Evolutionary conservation across 1,140 invertebrate genomes (phyloP).

Genomic region (Tetragnatha versicolor): DNA sequence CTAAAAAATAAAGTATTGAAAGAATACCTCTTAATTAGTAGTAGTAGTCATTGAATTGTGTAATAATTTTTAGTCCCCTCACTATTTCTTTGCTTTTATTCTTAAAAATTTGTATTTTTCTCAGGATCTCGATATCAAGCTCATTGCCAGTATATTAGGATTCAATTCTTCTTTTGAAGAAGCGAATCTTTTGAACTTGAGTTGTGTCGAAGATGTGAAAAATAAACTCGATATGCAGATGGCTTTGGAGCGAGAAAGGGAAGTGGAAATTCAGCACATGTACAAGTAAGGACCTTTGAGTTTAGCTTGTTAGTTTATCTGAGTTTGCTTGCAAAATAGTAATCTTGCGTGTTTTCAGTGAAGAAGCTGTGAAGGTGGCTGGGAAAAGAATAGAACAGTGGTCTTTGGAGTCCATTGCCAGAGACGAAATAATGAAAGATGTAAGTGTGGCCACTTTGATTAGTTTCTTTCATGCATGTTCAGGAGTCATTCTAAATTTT

Average conservation of each 20-base stretch:
- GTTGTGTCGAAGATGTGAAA: neutral
- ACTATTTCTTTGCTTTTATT: too few species aligned
- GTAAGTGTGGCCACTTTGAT: too few species aligned
- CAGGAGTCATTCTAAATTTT: too few species aligned
- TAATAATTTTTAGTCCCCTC: too few species aligned
- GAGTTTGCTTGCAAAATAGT: neutral
- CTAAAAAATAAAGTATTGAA: too few species aligned
- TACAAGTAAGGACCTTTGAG: slow-evolving; percentile 15
- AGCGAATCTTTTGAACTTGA: slow-evolving; percentile 21
- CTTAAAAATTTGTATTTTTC: neutral
- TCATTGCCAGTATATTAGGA: neutral
- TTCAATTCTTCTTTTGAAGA: slow-evolving; percentile 13
- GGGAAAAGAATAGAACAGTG: slow-evolving; percentile 8
- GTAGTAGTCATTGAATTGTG: too few species aligned
- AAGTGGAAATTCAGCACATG: slow-evolving; percentile 36
- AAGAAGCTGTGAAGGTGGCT: slow-evolving; percentile 6
- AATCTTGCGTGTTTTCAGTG: neutral
- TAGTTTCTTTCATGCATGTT: too few species aligned
- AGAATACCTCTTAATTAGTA: too few species aligned
- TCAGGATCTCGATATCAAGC: slow-evolving; percentile 38
- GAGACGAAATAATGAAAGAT: slow-evolving; percentile 35
- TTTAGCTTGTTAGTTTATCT: neutral
- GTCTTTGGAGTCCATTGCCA: slow-evolving; percentile 24
- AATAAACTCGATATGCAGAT: slow-evolving; percentile 33
- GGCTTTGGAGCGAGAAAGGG: slow-evolving; percentile 36